Conservation (phyloP, 2,797 vertebrate species). For the Vireo griseus region DNA sequence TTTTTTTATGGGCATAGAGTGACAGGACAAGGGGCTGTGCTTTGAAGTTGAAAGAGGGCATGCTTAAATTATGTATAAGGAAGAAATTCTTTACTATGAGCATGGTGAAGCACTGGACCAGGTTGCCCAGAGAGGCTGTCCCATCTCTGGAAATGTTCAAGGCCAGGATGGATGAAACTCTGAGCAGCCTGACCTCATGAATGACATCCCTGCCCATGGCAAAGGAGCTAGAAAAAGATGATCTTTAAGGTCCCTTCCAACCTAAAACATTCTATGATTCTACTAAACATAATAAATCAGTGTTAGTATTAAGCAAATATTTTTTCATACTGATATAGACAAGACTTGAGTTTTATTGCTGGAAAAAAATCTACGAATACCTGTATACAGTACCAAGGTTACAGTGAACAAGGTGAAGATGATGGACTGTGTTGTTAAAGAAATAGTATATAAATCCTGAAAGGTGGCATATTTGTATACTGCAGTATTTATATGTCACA, state of each 20-base stretch:
- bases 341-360: not conserved
- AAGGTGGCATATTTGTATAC: not conserved
- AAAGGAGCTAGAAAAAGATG: not conserved
- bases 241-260: not conserved
- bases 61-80: not conserved
- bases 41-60: not conserved
- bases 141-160: not conserved
- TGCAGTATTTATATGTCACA: not conserved
- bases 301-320: not conserved
- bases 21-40: not conserved
- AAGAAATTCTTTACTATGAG: not conserved
- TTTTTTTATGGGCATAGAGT: not conserved
- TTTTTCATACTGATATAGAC: not conserved
- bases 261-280: not conserved
- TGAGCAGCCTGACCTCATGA: not conserved
- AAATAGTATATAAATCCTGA: slow-evolving; percentile 1
- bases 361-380: not conserved
- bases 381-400: not conserved
- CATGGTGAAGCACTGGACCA: not conserved
- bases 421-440: not conserved
- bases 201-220: not conserved
- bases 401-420: not conserved
- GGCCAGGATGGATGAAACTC: not conserved
- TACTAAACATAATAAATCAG: not conserved
- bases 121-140: not conserved